phyloP scores from a whole-genome alignment of 2,113 vertebrate genomes.

The Trematocara marginatum region DNA sequence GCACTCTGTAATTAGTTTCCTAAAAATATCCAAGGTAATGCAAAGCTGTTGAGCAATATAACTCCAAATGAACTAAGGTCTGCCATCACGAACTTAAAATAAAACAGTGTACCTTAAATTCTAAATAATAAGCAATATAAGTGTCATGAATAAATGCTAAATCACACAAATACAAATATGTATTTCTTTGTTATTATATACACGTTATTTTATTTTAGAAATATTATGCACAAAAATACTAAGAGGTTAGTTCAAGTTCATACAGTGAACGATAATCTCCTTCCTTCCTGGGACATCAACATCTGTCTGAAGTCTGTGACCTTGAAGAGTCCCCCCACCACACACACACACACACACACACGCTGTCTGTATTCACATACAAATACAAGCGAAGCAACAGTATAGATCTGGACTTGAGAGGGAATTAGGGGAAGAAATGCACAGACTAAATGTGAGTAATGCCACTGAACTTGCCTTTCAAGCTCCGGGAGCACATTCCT shows the following conservation, averaged over 20 bases:
- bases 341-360: neutral
- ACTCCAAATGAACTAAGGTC: neutral
- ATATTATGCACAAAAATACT: neutral
- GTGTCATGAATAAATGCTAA: neutral
- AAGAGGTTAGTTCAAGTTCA: neutral
- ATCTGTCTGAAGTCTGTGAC: conserved; percentile 47
- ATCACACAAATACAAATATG: neutral
- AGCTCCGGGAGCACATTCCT: conserved; percentile 39
- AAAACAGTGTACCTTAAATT: neutral
- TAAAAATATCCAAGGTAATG: neutral
- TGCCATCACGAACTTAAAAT: neutral
- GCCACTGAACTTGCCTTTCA: conserved; percentile 50
- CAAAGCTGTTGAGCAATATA: neutral
- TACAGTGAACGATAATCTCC: neutral
- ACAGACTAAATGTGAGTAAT: conserved; percentile 19
- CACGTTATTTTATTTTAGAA: neutral
- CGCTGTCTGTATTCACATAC: neutral
- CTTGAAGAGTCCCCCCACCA: conserved; percentile 32
- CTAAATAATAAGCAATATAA: neutral
- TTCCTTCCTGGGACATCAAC: neutral
- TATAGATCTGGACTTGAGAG: neutral
- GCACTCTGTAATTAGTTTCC: neutral
- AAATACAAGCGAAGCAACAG: neutral
- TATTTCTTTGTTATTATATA: neutral
- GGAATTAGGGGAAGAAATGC: neutral